Percentiles rank a stretch among this genome's conserved stretches.
phyloP scores from a whole-genome alignment of 2,113 vertebrate species.

The Chionis minor region DNA sequence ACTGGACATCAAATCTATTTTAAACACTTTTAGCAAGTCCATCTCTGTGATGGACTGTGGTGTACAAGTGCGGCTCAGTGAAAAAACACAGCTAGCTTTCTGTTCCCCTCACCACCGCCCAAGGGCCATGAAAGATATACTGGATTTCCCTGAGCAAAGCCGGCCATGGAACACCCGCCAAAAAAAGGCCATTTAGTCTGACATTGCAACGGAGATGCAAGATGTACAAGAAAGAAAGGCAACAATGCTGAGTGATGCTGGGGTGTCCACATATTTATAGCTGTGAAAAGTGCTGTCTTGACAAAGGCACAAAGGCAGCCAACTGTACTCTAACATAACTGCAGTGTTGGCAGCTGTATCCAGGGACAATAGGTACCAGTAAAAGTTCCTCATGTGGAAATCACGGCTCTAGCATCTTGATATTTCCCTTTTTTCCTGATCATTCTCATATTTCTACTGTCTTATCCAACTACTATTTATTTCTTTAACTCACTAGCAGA shows the following conservation, averaged over 20 bases:
- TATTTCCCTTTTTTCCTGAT: neutral
- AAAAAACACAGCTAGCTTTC: neutral
- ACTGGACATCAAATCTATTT: neutral
- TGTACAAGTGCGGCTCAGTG: neutral
- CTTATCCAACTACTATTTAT: neutral
- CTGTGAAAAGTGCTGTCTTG: conserved; percentile 25
- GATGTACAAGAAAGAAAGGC: neutral
- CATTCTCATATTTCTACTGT: neutral
- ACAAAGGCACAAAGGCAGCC: neutral
- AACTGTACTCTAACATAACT: neutral
- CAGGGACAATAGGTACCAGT: neutral
- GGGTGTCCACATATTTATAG: neutral
- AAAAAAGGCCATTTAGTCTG: neutral
- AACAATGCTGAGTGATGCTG: neutral
- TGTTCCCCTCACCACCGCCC: accelerated
- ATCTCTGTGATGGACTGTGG: neutral
- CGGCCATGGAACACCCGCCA: neutral
- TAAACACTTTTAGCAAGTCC: neutral
- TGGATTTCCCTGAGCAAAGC: neutral
- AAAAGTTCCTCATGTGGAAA: conserved; percentile 24
- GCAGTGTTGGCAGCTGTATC: neutral
- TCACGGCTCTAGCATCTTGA: neutral
- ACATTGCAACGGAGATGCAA: neutral
- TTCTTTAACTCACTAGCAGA: neutral
- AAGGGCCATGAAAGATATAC: neutral